Conservation (phyloP, 1,140 invertebrate species). For the Planococcus citri region DNA sequence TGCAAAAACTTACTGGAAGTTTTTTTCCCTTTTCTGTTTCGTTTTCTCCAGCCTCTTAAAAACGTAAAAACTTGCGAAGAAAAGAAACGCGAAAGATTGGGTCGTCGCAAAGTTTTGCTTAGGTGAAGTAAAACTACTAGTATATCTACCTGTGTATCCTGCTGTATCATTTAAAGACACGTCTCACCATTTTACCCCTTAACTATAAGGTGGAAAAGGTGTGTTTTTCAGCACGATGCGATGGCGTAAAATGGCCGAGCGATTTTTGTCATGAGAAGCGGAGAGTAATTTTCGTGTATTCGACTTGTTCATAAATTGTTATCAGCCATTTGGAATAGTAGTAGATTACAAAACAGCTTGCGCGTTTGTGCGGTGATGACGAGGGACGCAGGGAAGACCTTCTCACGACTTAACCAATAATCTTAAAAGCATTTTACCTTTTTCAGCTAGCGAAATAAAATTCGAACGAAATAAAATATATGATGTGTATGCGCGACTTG, state of each 20-base stretch:
- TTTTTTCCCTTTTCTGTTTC: too few relatives aligned
- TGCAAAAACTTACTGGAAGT: too few relatives aligned
- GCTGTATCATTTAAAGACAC: background rate
- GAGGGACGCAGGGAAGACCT: background rate
- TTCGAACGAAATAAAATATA: constrained; percentile 6
- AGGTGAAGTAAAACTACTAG: background rate
- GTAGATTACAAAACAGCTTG: background rate
- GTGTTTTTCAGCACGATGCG: background rate
- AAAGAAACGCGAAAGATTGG: too few relatives aligned
- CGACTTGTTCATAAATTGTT: background rate
- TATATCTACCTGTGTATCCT: too few relatives aligned
- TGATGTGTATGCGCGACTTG: background rate
- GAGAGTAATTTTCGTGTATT: background rate
- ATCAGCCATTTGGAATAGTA: constrained; percentile 2
- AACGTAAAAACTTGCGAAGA: too few relatives aligned
- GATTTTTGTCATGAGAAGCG: background rate
- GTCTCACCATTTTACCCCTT: too few relatives aligned
- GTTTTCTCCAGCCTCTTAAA: too few relatives aligned
- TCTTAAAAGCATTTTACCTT: constrained; percentile 7
- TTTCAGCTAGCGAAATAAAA: background rate
- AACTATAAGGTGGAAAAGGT: background rate
- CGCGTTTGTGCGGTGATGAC: too few relatives aligned
- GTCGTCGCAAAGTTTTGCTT: background rate
- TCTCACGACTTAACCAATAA: constrained; percentile 7
- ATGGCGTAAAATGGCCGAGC: background rate